phyloP scores from a whole-genome alignment of 92 coral and sea anemone species.

The Desmophyllum pertusum region DNA sequence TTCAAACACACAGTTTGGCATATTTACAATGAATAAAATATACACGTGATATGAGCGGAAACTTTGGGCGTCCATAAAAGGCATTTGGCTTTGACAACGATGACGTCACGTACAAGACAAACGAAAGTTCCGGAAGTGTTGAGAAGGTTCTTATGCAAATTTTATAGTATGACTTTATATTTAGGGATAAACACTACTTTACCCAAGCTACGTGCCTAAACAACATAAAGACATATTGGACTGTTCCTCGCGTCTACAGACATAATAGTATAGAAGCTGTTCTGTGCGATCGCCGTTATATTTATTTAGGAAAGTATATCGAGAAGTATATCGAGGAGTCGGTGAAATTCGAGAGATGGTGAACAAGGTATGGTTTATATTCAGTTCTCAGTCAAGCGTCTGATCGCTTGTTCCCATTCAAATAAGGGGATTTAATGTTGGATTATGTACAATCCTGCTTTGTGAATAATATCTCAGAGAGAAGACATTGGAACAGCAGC shows the following conservation, averaged over 20 bases:
- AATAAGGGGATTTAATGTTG: neutral
- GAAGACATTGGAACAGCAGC: neutral
- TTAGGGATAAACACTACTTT: neutral
- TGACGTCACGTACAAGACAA: slow-evolving; percentile 32
- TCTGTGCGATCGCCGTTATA: neutral
- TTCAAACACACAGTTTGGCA: neutral
- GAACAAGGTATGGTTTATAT: slow-evolving; percentile 18
- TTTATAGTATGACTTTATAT: slow-evolving; percentile 11
- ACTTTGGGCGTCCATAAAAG: slow-evolving; percentile 1
- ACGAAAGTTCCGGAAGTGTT: slow-evolving; percentile 46
- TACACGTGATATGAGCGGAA: slow-evolving; percentile 21
- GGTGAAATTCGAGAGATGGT: slow-evolving; percentile 39
- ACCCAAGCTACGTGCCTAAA: slow-evolving; percentile 27
- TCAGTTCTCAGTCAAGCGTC: neutral
- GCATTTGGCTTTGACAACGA: neutral
- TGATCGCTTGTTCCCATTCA: neutral
- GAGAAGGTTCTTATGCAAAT: slow-evolving; percentile 35
- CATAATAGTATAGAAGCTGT: neutral
- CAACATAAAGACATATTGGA: slow-evolving; percentile 30
- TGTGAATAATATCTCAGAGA: neutral
- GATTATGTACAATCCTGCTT: neutral
- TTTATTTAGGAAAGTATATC: neutral
- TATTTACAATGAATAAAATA: slow-evolving; percentile 17
- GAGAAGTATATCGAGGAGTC: neutral
- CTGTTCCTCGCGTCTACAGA: slow-evolving; percentile 5